These are phyloP conservation scores for Chelonus insularis DNA, from an alignment of 1,140 invertebrate genomes.

Conservation along the genomic window DNA sequence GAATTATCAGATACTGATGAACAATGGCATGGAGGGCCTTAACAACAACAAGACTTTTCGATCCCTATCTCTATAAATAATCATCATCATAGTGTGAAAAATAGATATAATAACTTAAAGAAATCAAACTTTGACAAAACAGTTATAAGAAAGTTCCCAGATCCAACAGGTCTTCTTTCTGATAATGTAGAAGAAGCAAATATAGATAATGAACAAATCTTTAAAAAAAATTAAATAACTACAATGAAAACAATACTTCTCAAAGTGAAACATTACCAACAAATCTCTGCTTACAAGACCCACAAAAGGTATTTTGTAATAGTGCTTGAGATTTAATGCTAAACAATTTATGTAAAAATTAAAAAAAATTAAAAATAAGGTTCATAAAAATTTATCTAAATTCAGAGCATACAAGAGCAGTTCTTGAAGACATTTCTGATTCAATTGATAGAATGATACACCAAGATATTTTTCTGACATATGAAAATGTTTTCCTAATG, in stretches of 20 bases:
- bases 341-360: conserved; percentile 42
- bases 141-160: conserved; percentile 52
- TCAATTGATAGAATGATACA: conserved; percentile 50
- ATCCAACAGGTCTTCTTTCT: conserved; percentile 53
- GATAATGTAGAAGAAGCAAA: conserved; percentile 30
- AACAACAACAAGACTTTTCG: neutral
- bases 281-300: conserved; percentile 51
- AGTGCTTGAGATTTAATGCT: conserved; percentile 53
- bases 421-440: conserved; percentile 50
- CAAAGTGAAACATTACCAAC: conserved; percentile 13
- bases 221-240: too few species aligned
- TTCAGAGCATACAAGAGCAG: conserved; percentile 46
- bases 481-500: conserved; percentile 47
- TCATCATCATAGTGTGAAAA: too few species aligned
- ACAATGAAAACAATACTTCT: too few species aligned
- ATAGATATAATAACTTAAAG: too few species aligned
- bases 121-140: too few species aligned
- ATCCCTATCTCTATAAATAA: conserved; percentile 1
- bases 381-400: conserved; percentile 44
- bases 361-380: conserved; percentile 39
- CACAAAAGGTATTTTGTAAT: conserved; percentile 46
- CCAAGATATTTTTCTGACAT: conserved; percentile 42
- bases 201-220: neutral
- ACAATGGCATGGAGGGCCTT: too few species aligned
- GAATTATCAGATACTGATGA: too few species aligned